Base-by-base conservation (phyloP, 2,113 vertebrate genomes). In the Scopus umbretta region DNA sequence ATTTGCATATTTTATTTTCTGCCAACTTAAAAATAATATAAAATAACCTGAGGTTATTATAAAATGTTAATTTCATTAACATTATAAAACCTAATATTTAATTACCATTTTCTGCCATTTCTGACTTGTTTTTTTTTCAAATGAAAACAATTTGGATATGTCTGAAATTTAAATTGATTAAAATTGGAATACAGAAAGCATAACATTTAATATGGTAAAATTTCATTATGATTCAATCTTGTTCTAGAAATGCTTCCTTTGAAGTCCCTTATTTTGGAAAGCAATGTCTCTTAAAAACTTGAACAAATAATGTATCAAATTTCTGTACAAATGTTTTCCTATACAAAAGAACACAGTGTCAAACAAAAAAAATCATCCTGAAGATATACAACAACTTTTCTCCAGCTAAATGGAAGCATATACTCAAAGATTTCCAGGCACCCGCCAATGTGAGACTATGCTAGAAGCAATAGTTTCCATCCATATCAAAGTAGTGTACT, bases 81-180 rank as follows among this genome's bases (percentile, higher is more conserved):
- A 65, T 68, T 82, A 59, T 85, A 92, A 94, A 75, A 11, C 6
- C 10, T 80, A 83, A 65, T 56, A 83, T 83, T 95, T 95, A 92
- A 95, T 93, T 83, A 65, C 13, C 7, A 32, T n/a, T 89, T 85
- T 91, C 68, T 94, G 65, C 18, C 9, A 50, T 95, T 93, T 90
- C 67, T 82, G 18, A 40, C 63, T 90, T 93, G 62, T 65, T 96
- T 97, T 88, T 95, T 65, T 80, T 96, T 95, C 80, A 95, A 78
- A 91, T 80, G 36, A 92, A 95, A 95, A 80, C 21, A 82, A 59
- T 89, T 89, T 85, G 21, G 23, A 30, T 20, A 58, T 89, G 34
- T 36, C 73, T 95, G 91, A 93, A 87, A 86, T 86, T 92, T 92
- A 82, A 68, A 78, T 58, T 85, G 50, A 13, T 67, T 74, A 94